Base-by-base conservation (phyloP, 2,797 vertebrate species). In the Catamblyrhynchus diadema region DNA sequence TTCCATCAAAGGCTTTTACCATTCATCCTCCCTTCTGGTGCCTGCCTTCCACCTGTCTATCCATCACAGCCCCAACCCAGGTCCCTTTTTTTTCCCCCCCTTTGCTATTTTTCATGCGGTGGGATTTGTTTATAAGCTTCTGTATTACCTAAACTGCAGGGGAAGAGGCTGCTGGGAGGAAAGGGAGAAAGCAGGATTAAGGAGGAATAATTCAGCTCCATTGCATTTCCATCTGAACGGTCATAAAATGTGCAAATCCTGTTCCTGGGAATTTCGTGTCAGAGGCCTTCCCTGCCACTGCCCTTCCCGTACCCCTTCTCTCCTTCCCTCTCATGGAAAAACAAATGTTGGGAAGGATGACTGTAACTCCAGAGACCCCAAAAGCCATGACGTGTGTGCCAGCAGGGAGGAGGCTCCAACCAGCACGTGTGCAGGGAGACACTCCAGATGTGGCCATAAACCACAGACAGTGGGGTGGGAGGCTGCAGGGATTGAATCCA, bases 211-310 rank as follows among this genome's bases (percentile, higher is more conserved):
- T 93, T 96, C 94, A 94, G 87, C 75, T 93, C 85, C 30, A 0
- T 88, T 93, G 94, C 91, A 92, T 93, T 96, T 96, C 95, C 92
- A 93, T 90, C 94, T 94, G 83, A 96, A 95, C 79, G 1, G 88
- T 86, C 93, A 90, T 94, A 97, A 96, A 95, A 96, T 96, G 95
- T 96, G 96, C 89, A 97, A 96, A 97, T 96, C 95, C 96, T 17
- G 11, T 81, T 95, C 75, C 94, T 94, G 95, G 94, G 96, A 96
- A 95, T 92, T 95, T 59, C 11, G 3, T 60, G 87, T 81, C 80
- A 81, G 91, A 69, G 51, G 51, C 89, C 92, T 94, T 95, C 93
- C 86, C 95, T 92, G 87, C 83, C 74, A 50, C 6, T 91, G 86
- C 87, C 87, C 89, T 92, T 78, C 74, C 28, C 16, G 1, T 72